Evolutionary conservation across 2,888 invertebrate genomes (phyloP).

Genomic region (Tetranychus piercei): DNA sequence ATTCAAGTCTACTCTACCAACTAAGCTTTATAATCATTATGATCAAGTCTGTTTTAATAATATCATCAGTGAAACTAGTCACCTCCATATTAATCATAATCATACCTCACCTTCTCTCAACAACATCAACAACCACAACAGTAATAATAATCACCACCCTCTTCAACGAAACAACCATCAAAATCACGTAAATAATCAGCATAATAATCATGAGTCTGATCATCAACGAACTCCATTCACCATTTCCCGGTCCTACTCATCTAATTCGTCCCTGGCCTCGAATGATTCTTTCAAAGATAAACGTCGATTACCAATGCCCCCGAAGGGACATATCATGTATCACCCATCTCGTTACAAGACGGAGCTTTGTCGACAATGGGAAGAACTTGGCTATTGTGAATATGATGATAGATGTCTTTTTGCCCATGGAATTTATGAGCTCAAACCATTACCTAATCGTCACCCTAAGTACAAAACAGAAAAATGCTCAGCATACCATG

Average conservation of each 20-base stretch:
- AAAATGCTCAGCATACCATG: constrained; percentile 20
- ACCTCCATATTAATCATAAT: not conserved
- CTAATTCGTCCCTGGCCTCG: not conserved
- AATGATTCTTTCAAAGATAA: constrained; percentile 12
- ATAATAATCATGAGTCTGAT: not conserved
- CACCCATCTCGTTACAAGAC: constrained; percentile 20
- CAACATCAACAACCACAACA: not conserved
- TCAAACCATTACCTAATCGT: constrained; percentile 14
- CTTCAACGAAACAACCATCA: not conserved
- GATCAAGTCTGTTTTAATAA: no score
- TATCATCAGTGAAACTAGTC: not conserved
- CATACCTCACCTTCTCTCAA: not conserved
- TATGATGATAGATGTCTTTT: constrained; percentile 20
- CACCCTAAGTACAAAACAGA: constrained; percentile 22
- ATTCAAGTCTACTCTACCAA: no score
- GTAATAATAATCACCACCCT: not conserved
- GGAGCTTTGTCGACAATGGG: constrained; percentile 21
- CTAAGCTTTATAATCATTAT: no score
- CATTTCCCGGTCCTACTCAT: not conserved
- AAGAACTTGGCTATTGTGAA: constrained; percentile 19
- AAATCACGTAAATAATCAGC: not conserved
- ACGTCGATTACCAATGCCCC: constrained; percentile 10
- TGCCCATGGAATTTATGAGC: constrained; percentile 21
- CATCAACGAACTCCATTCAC: not conserved
- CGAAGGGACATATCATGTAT: constrained; percentile 8